Percentiles rank a stretch among this genome's conserved stretches.
Conservation (phyloP, 2,888 invertebrate genomes). For the Hirtodrosophila trivittata region DNA sequence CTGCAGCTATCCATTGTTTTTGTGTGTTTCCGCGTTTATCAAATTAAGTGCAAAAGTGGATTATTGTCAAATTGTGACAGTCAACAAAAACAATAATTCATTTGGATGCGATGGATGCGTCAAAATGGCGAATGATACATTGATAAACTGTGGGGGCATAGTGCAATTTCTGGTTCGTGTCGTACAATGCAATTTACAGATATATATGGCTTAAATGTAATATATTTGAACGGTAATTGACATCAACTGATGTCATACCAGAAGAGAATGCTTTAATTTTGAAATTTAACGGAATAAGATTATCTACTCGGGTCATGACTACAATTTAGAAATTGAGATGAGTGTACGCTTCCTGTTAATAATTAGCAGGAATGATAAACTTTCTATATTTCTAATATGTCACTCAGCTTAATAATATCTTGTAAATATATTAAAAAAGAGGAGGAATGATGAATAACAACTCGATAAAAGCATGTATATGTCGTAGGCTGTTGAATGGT, state of each 20-base stretch:
- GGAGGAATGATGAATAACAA: too few species aligned
- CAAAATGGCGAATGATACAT: conserved; percentile 28
- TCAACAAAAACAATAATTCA: conserved; percentile 25
- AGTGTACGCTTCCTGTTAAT: too few species aligned
- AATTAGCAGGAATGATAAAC: too few species aligned
- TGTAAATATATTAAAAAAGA: too few species aligned
- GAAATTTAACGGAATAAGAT: not conserved
- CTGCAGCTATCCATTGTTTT: conserved; percentile 32
- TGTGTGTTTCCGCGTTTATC: conserved; percentile 49
- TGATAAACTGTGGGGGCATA: conserved; percentile 14
- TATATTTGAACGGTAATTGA: conserved; percentile 22
- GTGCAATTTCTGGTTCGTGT: conserved; percentile 34
- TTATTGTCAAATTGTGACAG: conserved; percentile 49
- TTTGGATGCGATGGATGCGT: conserved; percentile 33
- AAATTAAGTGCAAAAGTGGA: conserved; percentile 56
- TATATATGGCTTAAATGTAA: conserved; percentile 30
- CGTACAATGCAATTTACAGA: conserved; percentile 19
- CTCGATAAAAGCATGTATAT: too few species aligned
- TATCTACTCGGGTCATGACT: not conserved
- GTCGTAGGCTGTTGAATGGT: too few species aligned
- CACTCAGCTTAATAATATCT: too few species aligned
- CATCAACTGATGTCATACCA: conserved; percentile 44
- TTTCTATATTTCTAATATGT: too few species aligned
- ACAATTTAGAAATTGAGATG: not conserved
- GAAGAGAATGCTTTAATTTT: not conserved